A percentile compares a stretch with the other conserved stretches of the same genome.
Conservation (phyloP, 2,888 invertebrate genomes). For the Hybos culiciformis region DNA sequence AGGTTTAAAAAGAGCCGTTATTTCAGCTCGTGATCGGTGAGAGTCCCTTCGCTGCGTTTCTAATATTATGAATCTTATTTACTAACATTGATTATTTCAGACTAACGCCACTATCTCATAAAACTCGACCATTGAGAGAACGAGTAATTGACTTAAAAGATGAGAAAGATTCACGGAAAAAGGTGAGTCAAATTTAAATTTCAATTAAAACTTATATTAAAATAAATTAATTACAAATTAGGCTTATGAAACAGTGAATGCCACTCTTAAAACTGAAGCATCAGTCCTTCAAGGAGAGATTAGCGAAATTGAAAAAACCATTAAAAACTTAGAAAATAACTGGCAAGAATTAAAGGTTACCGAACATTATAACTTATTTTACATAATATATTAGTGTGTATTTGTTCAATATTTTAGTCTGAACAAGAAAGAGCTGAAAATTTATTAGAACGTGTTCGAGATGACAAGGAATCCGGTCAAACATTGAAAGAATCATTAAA, state of each 20-base stretch:
- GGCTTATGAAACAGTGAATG: not conserved
- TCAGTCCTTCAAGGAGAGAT: not conserved
- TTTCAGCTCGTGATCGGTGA: slow-evolving; percentile 13
- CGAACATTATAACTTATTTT: not conserved
- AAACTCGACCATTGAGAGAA: slow-evolving; percentile 15
- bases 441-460: slow-evolving; percentile 14
- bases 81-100: too few relatives aligned
- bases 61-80: too few relatives aligned
- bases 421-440: slow-evolving; percentile 16
- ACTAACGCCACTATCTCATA: slow-evolving; percentile 15
- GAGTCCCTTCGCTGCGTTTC: too few relatives aligned
- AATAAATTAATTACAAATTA: not conserved
- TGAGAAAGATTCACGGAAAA: slow-evolving; percentile 16
- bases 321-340: not conserved
- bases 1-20: slow-evolving; percentile 14
- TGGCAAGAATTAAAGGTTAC: slow-evolving; percentile 15
- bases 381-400: not conserved
- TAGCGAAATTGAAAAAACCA: not conserved
- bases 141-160: slow-evolving; percentile 15
- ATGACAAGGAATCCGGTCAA: slow-evolving; percentile 10
- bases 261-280: not conserved
- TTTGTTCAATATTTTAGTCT: not conserved
- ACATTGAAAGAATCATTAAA: slow-evolving; percentile 16
- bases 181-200: slow-evolving; percentile 10
- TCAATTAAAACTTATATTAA: not conserved